phyloP scores from a whole-genome alignment of 2,797 vertebrate genomes.

The Sorex maritimensis region DNA sequence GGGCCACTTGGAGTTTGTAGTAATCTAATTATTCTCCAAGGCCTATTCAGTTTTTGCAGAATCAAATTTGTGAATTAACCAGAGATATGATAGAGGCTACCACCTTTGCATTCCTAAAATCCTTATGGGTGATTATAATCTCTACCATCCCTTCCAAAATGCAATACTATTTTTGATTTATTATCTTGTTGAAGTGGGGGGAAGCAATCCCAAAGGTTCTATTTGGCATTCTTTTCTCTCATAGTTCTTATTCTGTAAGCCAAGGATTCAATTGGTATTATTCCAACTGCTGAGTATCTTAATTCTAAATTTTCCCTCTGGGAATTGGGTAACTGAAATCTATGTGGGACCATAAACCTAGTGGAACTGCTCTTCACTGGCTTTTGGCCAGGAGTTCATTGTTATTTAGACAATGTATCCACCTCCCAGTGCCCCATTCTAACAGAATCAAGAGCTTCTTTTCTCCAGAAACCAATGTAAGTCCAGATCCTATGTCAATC shows the following conservation, averaged over 20 bases:
- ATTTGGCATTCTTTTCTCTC: slow-evolving; percentile 2
- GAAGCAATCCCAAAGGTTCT: background rate
- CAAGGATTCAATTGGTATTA: background rate
- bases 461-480: background rate
- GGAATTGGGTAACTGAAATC: background rate
- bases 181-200: background rate
- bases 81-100: background rate
- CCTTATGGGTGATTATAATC: slow-evolving; percentile 2
- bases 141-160: background rate
- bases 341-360: background rate
- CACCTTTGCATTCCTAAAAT: background rate
- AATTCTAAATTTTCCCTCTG: slow-evolving; percentile 31
- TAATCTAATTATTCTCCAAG: background rate
- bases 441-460: background rate
- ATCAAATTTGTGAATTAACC: background rate
- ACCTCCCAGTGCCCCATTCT: background rate
- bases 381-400: background rate
- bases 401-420: background rate
- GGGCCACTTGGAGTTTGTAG: background rate
- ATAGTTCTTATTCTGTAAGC: background rate
- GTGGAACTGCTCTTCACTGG: background rate
- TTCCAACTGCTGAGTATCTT: background rate
- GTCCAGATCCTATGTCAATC: background rate
- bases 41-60: background rate
- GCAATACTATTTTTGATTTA: background rate